phyloP scores from a whole-genome alignment of 1,140 invertebrate genomes.

The Leptinotarsa texana region DNA sequence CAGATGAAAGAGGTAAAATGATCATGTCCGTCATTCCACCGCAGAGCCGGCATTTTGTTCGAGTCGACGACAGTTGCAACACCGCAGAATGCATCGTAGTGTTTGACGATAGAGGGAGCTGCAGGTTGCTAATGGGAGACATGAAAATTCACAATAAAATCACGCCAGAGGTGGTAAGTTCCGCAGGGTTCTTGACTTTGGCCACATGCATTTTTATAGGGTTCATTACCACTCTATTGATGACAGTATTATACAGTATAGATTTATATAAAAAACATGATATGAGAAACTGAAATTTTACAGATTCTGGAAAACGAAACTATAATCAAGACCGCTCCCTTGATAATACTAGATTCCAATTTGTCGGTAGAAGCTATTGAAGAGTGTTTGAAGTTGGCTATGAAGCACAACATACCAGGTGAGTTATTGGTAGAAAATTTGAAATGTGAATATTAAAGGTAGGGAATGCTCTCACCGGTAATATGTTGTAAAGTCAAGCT shows the following conservation, averaged over 20 bases:
- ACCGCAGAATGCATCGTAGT: constrained; percentile 78
- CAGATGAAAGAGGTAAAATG: constrained; percentile 65
- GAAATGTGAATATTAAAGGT: no score
- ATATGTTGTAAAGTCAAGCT: no score
- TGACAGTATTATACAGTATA: no score
- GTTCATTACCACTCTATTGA: no score
- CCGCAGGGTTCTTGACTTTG: background rate
- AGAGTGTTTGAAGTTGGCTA: constrained; percentile 66
- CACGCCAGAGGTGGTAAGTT: constrained; percentile 63
- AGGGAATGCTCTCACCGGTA: no score
- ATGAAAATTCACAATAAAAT: constrained; percentile 81
- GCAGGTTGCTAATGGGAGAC: constrained; percentile 78
- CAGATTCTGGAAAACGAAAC: constrained; percentile 62
- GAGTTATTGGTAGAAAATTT: constrained; percentile 45
- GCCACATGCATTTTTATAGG: no score
- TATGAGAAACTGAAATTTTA: constrained; percentile 15
- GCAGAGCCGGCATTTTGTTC: constrained; percentile 41
- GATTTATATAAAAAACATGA: no score
- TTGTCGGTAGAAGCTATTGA: constrained; percentile 69
- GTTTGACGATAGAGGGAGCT: constrained; percentile 74
- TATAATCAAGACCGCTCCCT: constrained; percentile 63
- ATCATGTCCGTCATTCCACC: constrained; percentile 54
- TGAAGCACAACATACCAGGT: constrained; percentile 68
- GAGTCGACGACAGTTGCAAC: constrained; percentile 44
- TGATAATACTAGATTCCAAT: constrained; percentile 85